A percentile compares a stretch with the other conserved stretches of the same genome.
These are phyloP conservation scores for Apocheima hispidaria DNA, from an alignment of 2,888 invertebrate genomes.

Conservation along the genomic window DNA sequence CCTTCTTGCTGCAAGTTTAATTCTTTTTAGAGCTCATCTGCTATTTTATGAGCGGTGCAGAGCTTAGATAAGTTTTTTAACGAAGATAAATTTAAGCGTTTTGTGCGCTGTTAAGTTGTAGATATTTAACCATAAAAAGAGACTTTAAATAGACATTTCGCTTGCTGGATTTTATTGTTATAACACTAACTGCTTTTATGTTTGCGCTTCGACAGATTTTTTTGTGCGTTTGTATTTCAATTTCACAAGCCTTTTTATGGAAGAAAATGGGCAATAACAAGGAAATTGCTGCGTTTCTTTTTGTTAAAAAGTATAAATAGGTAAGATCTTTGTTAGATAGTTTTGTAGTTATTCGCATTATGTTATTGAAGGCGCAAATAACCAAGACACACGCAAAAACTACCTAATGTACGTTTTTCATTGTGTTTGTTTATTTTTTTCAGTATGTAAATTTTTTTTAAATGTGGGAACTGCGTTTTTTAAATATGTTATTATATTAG, in stretches of 20 bases:
- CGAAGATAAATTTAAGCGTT: constrained; percentile 36
- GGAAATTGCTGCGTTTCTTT: constrained; percentile 41
- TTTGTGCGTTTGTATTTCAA: constrained; percentile 20
- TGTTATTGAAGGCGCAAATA: neutral
- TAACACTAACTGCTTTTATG: constrained; percentile 27
- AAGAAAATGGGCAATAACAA: constrained; percentile 28
- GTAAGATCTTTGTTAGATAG: constrained; percentile 46
- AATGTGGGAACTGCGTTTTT: no score
- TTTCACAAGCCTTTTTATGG: constrained; percentile 16
- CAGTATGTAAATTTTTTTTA: no score
- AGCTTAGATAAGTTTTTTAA: constrained; percentile 42
- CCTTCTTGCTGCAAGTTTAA: constrained; percentile 51
- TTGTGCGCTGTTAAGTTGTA: constrained; percentile 23
- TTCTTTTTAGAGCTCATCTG: constrained; percentile 46
- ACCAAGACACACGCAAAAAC: neutral
- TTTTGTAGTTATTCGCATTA: neutral
- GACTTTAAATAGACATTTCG: constrained; percentile 24
- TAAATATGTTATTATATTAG: no score
- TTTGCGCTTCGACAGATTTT: constrained; percentile 13
- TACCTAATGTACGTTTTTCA: no score
- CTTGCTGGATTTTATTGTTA: constrained; percentile 25
- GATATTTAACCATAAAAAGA: constrained; percentile 21
- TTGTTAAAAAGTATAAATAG: constrained; percentile 52
- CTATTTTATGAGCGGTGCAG: constrained; percentile 43
- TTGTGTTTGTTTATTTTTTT: no score